Conservation (phyloP, 1,140 invertebrate genomes). For the Elysia chlorotica region DNA sequence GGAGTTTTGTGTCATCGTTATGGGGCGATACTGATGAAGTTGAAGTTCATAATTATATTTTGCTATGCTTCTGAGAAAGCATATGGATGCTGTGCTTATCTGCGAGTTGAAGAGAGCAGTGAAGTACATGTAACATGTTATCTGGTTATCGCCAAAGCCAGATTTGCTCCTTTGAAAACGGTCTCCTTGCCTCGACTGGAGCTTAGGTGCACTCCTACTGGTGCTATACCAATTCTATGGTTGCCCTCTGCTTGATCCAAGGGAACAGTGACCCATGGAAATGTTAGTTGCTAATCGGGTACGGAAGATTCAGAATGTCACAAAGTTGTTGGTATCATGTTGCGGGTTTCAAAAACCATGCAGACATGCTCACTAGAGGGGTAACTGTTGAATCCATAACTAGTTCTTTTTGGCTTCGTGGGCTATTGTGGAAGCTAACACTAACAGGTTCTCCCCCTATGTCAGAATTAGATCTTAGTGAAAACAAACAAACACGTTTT, state of each 20-base stretch:
- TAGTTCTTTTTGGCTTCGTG: background rate
- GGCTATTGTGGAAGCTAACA: background rate
- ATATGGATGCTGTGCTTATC: background rate
- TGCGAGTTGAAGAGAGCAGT: too few relatives aligned
- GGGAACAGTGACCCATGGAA: background rate
- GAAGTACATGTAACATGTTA: background rate
- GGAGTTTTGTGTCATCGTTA: background rate
- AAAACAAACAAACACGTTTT: too few relatives aligned
- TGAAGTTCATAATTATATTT: background rate
- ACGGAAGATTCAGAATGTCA: background rate
- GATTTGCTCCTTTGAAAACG: background rate
- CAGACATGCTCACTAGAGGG: background rate
- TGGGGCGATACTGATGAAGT: background rate
- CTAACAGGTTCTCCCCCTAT: background rate
- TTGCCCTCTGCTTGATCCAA: background rate
- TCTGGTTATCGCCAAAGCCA: background rate
- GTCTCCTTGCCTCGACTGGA: background rate
- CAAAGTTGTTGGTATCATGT: background rate
- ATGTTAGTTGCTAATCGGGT: slow-evolving; percentile 3
- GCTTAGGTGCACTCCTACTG: background rate
- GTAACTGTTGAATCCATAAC: background rate
- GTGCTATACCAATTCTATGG: background rate
- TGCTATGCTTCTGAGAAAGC: background rate
- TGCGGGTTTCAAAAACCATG: background rate
- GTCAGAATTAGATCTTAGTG: too few relatives aligned